Evolutionary conservation across 2,888 invertebrate genomes (phyloP).

Genomic region (Caenorhabditis angaria): DNA sequence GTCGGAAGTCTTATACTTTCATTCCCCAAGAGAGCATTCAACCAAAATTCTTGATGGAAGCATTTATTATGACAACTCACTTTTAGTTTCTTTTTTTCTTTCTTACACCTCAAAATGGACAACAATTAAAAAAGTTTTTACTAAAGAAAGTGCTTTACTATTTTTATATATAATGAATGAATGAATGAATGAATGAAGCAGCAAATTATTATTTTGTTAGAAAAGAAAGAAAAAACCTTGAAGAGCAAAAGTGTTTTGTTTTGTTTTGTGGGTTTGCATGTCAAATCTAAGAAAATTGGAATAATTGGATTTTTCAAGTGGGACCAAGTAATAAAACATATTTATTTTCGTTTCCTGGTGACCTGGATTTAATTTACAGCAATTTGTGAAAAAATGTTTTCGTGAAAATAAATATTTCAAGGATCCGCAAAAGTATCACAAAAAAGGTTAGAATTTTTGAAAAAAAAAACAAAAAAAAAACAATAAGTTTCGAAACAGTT

Average conservation of each 20-base stretch:
- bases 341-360: background rate
- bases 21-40: slow-evolving; percentile 1
- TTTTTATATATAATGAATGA: background rate
- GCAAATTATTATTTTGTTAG: no score
- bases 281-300: background rate
- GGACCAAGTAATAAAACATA: background rate
- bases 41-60: background rate
- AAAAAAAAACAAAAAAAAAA: no score
- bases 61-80: slow-evolving; percentile 1
- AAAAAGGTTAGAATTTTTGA: background rate
- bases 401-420: no score
- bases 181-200: background rate
- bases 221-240: background rate
- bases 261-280: background rate
- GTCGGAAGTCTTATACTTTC: no score
- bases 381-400: background rate
- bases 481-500: no score
- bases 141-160: background rate
- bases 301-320: slow-evolving; percentile 2
- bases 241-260: background rate
- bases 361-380: background rate
- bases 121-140: background rate
- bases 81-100: background rate
- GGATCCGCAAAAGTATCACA: no score
- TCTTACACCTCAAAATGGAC: background rate